A percentile compares a stretch with the other conserved stretches of the same genome.
phyloP scores from a whole-genome alignment of 2,888 invertebrate species.

The Macrophya annulata region DNA sequence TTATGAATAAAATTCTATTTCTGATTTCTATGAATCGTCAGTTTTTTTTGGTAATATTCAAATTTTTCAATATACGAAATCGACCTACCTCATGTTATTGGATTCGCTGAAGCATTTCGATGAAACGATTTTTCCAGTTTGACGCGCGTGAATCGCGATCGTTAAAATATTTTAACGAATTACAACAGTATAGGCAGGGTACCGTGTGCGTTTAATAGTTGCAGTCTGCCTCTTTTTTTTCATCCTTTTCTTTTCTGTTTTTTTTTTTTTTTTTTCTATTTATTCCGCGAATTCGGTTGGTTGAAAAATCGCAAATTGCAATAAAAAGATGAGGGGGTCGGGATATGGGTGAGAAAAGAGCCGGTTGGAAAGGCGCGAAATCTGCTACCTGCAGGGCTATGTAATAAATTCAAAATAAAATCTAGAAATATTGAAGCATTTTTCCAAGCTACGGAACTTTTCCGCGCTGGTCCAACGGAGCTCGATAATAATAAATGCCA shows the following conservation, averaged over 20 bases:
- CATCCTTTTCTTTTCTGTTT: neutral
- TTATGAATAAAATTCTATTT: neutral
- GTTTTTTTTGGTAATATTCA: neutral
- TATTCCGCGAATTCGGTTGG: neutral
- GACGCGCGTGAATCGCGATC: neutral
- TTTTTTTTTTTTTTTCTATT: neutral
- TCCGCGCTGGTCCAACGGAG: conserved; percentile 7
- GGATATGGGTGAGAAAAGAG: conserved; percentile 7
- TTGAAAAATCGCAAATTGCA: conserved; percentile 29
- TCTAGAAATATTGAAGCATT: conserved; percentile 43
- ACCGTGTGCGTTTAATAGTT: conserved; percentile 3
- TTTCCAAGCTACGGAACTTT: conserved; percentile 16
- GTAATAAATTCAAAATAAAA: conserved; percentile 53
- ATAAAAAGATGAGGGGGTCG: conserved; percentile 35
- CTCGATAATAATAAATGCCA: conserved; percentile 54
- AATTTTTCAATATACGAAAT: neutral
- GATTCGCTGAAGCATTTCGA: conserved; percentile 1
- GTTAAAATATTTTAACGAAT: conserved; percentile 18
- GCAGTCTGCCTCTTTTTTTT: neutral
- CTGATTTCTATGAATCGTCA: neutral
- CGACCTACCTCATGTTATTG: conserved; percentile 11
- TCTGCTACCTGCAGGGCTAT: conserved; percentile 8
- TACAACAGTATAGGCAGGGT: neutral
- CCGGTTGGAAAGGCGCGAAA: conserved; percentile 37
- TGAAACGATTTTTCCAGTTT: neutral